These are phyloP conservation scores for Cervus canadensis DNA, from an alignment of 2,113 vertebrate genomes.

Conservation along the genomic window DNA sequence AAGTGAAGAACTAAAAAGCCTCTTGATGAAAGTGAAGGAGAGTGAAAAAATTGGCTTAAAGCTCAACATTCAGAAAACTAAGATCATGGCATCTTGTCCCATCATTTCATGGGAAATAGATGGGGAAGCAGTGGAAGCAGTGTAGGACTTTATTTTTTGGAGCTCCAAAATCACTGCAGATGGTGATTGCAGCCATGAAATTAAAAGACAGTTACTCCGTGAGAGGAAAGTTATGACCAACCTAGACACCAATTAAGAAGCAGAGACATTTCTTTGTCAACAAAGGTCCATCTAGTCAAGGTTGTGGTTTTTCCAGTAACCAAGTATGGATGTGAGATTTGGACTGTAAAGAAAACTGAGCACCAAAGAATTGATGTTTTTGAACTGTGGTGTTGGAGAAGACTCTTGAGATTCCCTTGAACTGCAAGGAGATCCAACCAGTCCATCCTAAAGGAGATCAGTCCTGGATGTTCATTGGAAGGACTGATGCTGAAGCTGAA, in stretches of 20 bases:
- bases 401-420: not conserved
- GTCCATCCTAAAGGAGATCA: not conserved
- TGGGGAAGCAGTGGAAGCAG: not conserved
- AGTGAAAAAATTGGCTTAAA: not conserved
- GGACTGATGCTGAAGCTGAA: not conserved
- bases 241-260: not conserved
- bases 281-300: not conserved
- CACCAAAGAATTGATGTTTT: not conserved
- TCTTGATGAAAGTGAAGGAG: not conserved
- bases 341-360: not conserved
- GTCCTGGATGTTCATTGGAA: not conserved
- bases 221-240: not conserved
- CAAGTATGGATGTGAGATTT: not conserved
- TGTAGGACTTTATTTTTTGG: rapidly evolving
- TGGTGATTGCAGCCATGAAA: not conserved
- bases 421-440: not conserved
- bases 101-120: not conserved
- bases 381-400: not conserved
- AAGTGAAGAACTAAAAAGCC: not conserved
- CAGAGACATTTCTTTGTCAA: not conserved
- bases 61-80: not conserved
- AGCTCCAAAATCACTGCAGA: not conserved
- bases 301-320: not conserved
- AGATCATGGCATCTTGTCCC: not conserved
- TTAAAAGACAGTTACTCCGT: not conserved